These are phyloP conservation scores for Hoplodrina ambigua DNA, from an alignment of 2,888 invertebrate genomes.

Conservation along the genomic window DNA sequence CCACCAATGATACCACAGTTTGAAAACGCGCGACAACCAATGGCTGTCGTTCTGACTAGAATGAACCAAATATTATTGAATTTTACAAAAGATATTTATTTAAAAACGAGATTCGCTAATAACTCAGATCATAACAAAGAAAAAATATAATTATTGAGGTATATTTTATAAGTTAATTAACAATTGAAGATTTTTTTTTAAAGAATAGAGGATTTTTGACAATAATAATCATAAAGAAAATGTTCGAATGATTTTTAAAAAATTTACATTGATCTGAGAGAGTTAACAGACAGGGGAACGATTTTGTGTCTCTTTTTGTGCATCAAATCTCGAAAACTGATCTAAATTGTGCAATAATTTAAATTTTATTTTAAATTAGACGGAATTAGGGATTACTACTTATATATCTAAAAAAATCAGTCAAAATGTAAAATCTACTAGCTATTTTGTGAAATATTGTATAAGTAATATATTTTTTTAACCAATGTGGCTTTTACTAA, in stretches of 20 bases:
- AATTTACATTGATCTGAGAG: conserved; percentile 48
- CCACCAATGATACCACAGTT: conserved; percentile 71
- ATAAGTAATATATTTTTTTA: not conserved
- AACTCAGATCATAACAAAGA: conserved; percentile 62
- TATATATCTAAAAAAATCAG: conserved; percentile 48
- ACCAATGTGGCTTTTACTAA: not conserved
- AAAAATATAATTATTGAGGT: conserved; percentile 34
- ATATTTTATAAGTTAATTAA: conserved; percentile 1
- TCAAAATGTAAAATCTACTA: conserved; percentile 40
- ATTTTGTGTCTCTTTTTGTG: conserved; percentile 52
- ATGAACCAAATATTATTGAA: conserved; percentile 40
- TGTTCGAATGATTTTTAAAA: not conserved
- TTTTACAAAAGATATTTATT: conserved; percentile 10
- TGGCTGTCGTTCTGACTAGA: conserved; percentile 55
- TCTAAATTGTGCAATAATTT: conserved; percentile 18
- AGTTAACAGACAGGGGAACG: conserved; percentile 50
- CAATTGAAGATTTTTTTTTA: not conserved
- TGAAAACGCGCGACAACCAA: conserved; percentile 59
- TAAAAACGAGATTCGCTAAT: conserved; percentile 61
- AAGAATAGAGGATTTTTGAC: not conserved
- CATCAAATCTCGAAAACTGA: conserved; percentile 11
- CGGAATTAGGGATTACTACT: conserved; percentile 45
- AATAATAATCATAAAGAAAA: not conserved
- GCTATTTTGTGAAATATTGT: conserved; percentile 51
- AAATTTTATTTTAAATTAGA: conserved; percentile 38